Evolutionary conservation across 2,888 invertebrate genomes (phyloP), one percentile per base, ranked within the genome.

Genomic region (Synanthedon tipuliformis): DNA sequence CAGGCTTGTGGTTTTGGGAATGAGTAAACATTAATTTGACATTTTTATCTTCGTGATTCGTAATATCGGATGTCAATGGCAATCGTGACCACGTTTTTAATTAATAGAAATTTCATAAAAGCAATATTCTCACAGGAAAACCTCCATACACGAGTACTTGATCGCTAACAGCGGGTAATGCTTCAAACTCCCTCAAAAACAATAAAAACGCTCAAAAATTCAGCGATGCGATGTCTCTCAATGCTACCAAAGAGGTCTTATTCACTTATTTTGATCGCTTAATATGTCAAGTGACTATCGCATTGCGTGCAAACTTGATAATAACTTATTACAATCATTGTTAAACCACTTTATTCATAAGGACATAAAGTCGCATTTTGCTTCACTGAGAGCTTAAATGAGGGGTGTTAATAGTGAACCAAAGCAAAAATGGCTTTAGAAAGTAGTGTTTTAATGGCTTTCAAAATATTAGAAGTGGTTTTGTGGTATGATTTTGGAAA

Each of bases 231-330:
- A 65, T 77, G 66, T 79, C 80, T 76, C 68, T 68, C 60, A 61
- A 65, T 63, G 69, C 68, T 70, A 74, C 73, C 68, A 68, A 75
- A 72, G 73, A 73, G 73, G 75, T 73, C 75, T 72, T 68, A 67
- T 71, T 71, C 70, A 72, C 69, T 75, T 82, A 80, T 83, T 80
- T 80, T 79, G 75, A 78, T 76, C 78, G 73, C 68, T 69, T 50
- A 70, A 69, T 69, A 73, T 63, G 81, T 84, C 81, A 83, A 85
- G 85, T 73, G 75, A 69, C 73, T 75, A 82, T 84, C 83, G 78
- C 72, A 64, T 78, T 71, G 78, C 78, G 66, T 41, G 61, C 68
- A 53, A 65, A 34, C 7, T 48, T 57, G 51, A 54, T 41, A 48
- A 50, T 7, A n/a, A 50, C 12, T 5, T 34, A 11, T 40, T 50